Evolutionary conservation across 2,113 vertebrate genomes (phyloP).

Genomic region (Ochotona curzoniae): DNA sequence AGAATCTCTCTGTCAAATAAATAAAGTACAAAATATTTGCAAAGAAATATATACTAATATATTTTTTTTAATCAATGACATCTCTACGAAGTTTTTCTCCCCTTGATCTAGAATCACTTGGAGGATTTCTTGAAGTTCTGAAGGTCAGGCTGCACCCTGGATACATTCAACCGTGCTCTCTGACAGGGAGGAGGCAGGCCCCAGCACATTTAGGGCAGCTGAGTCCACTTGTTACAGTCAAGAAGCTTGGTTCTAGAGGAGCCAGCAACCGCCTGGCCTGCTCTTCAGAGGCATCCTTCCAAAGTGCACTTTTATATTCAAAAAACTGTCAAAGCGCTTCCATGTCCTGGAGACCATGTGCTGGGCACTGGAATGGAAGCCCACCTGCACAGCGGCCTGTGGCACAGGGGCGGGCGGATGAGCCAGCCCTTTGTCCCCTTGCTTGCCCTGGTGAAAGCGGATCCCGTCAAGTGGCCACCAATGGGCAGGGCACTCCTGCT

Average conservation of each 20-base stretch:
- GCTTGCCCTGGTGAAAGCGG: slow-evolving; percentile 28
- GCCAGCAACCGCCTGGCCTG: not conserved
- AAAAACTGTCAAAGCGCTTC: slow-evolving; percentile 55
- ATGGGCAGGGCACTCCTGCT: not conserved
- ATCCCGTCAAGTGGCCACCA: not conserved
- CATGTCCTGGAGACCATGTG: slow-evolving; percentile 7
- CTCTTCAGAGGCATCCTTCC: not conserved
- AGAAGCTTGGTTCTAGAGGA: not conserved
- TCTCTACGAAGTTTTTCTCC: not conserved
- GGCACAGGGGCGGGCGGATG: not conserved
- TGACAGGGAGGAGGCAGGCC: not conserved
- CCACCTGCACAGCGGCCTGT: not conserved
- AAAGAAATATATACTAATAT: too few species aligned
- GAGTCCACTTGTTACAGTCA: not conserved
- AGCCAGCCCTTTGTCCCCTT: slow-evolving; percentile 61
- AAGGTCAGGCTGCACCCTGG: not conserved
- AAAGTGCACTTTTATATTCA: slow-evolving; percentile 65
- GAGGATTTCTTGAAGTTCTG: not conserved
- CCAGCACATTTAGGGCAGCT: not conserved
- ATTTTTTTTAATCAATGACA: not conserved
- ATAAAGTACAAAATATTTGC: too few species aligned
- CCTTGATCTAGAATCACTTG: not conserved
- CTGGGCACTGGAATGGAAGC: slow-evolving; percentile 22
- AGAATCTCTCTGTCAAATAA: too few species aligned
- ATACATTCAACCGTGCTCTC: not conserved